These are phyloP conservation scores for Parasteatoda tepidariorum DNA, from an alignment of 1,140 invertebrate species.

Conservation along the genomic window DNA sequence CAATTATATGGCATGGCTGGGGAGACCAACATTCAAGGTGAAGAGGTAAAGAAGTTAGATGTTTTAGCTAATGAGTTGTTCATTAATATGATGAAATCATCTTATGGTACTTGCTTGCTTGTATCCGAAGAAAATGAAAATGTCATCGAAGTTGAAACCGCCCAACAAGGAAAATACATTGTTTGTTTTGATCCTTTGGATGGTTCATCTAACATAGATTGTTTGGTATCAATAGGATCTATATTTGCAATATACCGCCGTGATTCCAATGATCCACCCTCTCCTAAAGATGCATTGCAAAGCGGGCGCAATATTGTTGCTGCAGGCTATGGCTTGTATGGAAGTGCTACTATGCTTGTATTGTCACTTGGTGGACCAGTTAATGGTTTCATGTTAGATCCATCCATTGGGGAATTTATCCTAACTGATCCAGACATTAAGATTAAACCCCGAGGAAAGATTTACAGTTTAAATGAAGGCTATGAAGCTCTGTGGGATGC, in stretches of 20 bases:
- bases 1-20: conserved; percentile 94
- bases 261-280: conserved; percentile 69
- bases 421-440: conserved; percentile 93
- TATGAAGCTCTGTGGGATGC: conserved; percentile 81
- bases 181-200: conserved; percentile 99
- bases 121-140: conserved; percentile 97
- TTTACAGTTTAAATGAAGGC: conserved; percentile 95
- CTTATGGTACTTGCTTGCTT: conserved; percentile 90
- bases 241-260: conserved; percentile 96
- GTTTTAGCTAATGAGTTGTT: conserved; percentile 97
- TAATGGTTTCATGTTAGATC: conserved; percentile 98
- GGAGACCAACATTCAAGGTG: conserved; percentile 95
- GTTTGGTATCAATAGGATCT: conserved; percentile 97
- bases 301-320: conserved; percentile 89
- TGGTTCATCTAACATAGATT: conserved; percentile 99
- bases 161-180: conserved; percentile 93
- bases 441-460: conserved; percentile 87
- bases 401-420: conserved; percentile 98
- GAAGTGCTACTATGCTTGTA: conserved; percentile 94
- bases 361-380: conserved; percentile 88
- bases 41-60: conserved; percentile 98
- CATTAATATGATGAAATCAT: conserved; percentile 97
- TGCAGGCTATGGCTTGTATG: conserved; percentile 97
- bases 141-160: conserved; percentile 89
- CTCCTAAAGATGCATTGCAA: conserved; percentile 82